Conservation (phyloP, 2,113 vertebrate species). For the Orycteropus afer region DNA sequence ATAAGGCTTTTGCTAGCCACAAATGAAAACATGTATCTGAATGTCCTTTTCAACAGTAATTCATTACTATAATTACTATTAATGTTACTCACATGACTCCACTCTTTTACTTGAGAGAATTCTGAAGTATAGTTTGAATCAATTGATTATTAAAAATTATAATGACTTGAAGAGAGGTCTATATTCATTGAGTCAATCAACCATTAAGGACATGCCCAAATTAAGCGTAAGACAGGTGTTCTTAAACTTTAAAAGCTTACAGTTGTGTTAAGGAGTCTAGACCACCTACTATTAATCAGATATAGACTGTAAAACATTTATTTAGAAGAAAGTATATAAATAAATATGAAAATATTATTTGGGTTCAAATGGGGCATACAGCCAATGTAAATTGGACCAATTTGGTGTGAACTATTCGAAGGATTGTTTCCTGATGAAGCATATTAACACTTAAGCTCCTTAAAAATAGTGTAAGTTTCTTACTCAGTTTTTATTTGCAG, state of each 20-base stretch:
- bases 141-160: neutral
- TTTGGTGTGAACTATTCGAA: neutral
- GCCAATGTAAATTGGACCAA: neutral
- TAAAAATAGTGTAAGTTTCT: neutral
- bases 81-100: neutral
- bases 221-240: neutral
- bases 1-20: neutral
- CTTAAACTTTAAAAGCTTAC: neutral
- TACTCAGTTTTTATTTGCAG: neutral
- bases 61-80: neutral
- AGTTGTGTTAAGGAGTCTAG: neutral
- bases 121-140: neutral
- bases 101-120: neutral
- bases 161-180: neutral
- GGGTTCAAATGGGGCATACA: neutral
- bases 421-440: neutral
- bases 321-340: neutral
- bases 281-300: neutral
- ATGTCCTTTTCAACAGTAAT: neutral
- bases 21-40: conserved; percentile 23
- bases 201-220: neutral
- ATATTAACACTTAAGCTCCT: neutral
- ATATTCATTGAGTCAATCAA: neutral
- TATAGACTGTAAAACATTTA: neutral
- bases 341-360: neutral